Conservation (phyloP, 2,888 invertebrate species). For the Tenthredo livida region DNA sequence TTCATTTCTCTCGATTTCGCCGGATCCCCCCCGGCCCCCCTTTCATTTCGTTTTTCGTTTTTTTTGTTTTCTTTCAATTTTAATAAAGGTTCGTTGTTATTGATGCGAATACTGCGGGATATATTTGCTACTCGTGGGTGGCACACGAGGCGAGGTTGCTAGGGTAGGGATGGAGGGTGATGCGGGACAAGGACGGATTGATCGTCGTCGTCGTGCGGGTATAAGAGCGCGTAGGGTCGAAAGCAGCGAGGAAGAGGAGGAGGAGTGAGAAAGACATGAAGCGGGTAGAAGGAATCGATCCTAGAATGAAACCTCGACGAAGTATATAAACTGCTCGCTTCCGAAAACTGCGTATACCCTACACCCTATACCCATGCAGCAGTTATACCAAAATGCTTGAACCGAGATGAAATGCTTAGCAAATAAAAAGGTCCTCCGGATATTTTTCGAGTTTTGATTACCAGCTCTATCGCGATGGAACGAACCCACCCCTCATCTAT, state of each 20-base stretch:
- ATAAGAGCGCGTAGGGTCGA: conserved; percentile 13
- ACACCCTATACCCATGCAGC: background rate
- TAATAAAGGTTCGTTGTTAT: background rate
- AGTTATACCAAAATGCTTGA: background rate
- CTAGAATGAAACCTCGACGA: conserved; percentile 15
- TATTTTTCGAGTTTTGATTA: background rate
- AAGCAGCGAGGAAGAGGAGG: conserved; percentile 11
- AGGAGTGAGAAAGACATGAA: conserved; percentile 13
- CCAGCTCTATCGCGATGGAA: background rate
- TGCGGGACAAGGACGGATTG: conserved; percentile 46
- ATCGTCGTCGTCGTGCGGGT: conserved; percentile 38
- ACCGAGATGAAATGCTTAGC: background rate
- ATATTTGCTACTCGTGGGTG: conserved; percentile 2
- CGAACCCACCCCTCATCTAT: background rate
- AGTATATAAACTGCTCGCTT: background rate
- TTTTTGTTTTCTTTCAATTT: background rate
- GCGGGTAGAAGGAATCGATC: conserved; percentile 44
- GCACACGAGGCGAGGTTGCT: conserved; percentile 2
- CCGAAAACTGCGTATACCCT: background rate
- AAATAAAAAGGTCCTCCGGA: background rate
- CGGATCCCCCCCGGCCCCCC: background rate
- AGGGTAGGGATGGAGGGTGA: background rate
- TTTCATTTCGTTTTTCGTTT: background rate
- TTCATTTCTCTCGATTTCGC: background rate
- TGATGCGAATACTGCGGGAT: conserved; percentile 27